Evolutionary conservation across 2,888 invertebrate species (phyloP), one percentile per base, ranked within the genome.

Genomic region (Ommatoiulus sabulosus): DNA sequence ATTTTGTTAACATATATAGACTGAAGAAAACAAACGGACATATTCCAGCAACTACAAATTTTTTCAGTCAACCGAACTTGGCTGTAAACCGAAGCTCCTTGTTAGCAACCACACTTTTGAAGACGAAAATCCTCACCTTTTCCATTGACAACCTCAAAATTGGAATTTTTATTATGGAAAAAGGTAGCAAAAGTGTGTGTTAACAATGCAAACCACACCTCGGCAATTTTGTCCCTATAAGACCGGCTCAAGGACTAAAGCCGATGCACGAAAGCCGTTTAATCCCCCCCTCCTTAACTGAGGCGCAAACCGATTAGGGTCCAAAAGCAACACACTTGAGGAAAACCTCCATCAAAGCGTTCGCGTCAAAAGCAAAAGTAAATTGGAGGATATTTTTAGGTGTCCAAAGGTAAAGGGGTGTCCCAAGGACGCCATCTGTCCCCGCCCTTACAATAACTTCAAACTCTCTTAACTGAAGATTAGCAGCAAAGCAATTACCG

Each of bases 241-340:
- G 24, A 24, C 7, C 24, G 72, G 72, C 72, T 72, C 24, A 72
- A 24, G 72, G 72, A 72, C 72, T 72, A n/a, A 57, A 57, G n/a
- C 57, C 17, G n/a, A 6, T 72, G 72, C 8, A 8, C 72, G 8
- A 72, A 72, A 72, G 72, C 72, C 8, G 24, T 24, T 72, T 24
- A 72, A 24, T 24, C 20, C 72, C 20, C 72, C 72, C 72, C 24
- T 35, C 35, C 35, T 72, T 24, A n/a, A 24, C 24, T 24, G 72
- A 24, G 72, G n/a, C 24, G 24, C 24, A 72, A 72, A 72, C 72
- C 24, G 72, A 72, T 72, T 24, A n/a, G 24, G 72, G 24, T 8
- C 72, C 72, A 72, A 72, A 72, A 72, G 72, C 72, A 72, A 72
- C 72, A 72, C 72, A 72, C 72, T 72, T 7, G 72, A 72, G n/a